Conservation (phyloP, 1,140 invertebrate genomes). For the Apis cerana region DNA sequence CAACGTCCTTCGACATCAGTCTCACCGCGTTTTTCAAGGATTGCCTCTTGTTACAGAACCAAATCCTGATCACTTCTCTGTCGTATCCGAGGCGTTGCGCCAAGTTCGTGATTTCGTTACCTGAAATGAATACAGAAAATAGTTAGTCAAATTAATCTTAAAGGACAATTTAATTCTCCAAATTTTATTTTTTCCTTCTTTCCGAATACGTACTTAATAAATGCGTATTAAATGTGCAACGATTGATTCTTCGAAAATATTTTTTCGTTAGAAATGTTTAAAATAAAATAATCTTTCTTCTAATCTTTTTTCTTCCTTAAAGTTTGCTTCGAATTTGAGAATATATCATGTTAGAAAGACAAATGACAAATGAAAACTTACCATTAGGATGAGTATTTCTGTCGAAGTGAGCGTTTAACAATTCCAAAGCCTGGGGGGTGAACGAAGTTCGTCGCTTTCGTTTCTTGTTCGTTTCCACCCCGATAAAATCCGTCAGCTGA, state of each 20-base stretch:
- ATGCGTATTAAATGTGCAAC: too few relatives aligned
- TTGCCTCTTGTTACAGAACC: constrained; percentile 99
- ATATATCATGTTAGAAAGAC: background rate
- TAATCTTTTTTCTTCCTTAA: too few relatives aligned
- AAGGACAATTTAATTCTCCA: background rate
- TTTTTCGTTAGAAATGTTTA: too few relatives aligned
- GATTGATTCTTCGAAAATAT: too few relatives aligned
- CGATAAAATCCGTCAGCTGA: constrained; percentile 97
- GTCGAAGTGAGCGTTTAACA: constrained; percentile 97
- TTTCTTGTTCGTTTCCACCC: constrained; percentile 97
- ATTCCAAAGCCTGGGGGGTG: constrained; percentile 96
- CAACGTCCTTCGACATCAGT: constrained; percentile 92
- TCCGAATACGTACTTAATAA: background rate
- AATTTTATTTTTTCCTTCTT: background rate
- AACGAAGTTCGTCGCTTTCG: constrained; percentile 97
- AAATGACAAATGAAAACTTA: constrained; percentile 78
- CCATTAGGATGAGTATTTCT: constrained; percentile 98
- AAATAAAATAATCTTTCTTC: too few relatives aligned
- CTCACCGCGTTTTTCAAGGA: constrained; percentile 97
- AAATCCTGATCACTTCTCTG: constrained; percentile 98
- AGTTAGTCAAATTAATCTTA: background rate
- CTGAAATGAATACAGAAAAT: constrained; percentile 78
- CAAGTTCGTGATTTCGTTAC: constrained; percentile 97
- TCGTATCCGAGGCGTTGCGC: constrained; percentile 98
- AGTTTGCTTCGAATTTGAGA: too few relatives aligned